Conservation (phyloP, 1,140 invertebrate genomes). For the Drosophila serrata region DNA sequence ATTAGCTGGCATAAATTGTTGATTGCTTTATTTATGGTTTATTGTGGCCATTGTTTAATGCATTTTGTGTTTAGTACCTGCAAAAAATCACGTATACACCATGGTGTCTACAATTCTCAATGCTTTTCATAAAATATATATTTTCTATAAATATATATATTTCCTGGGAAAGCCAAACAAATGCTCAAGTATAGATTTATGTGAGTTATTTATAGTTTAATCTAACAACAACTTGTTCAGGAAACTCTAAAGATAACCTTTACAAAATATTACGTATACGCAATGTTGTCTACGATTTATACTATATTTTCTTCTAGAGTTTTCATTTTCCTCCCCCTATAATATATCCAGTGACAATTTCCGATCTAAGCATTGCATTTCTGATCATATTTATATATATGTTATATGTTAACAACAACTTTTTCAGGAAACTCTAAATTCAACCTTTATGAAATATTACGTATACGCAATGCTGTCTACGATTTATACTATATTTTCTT, state of each 20-base stretch:
- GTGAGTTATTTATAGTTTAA: background rate
- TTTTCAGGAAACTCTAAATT: background rate
- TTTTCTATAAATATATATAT: conserved; percentile 15
- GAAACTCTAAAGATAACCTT: background rate
- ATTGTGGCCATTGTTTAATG: conserved; percentile 4
- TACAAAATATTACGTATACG: no score
- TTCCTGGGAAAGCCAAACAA: conserved; percentile 4
- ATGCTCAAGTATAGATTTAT: background rate
- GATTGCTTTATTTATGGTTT: background rate
- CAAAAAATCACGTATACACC: conserved; percentile 13
- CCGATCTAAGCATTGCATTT: background rate
- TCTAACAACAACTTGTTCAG: background rate
- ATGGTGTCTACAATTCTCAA: background rate
- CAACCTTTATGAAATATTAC: background rate
- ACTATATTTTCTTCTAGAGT: background rate
- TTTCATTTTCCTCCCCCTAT: background rate
- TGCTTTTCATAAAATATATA: conserved; percentile 2
- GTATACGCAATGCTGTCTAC: background rate
- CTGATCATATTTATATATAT: background rate
- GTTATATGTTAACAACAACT: background rate
- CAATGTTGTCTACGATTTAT: no score
- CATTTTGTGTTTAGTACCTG: conserved; percentile 1
- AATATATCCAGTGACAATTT: background rate
- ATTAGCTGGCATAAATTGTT: background rate
- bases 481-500: background rate